A percentile compares a stretch with the other conserved stretches of the same genome.
Conservation (phyloP, 1,140 invertebrate species). For the Drosophila rufa region DNA sequence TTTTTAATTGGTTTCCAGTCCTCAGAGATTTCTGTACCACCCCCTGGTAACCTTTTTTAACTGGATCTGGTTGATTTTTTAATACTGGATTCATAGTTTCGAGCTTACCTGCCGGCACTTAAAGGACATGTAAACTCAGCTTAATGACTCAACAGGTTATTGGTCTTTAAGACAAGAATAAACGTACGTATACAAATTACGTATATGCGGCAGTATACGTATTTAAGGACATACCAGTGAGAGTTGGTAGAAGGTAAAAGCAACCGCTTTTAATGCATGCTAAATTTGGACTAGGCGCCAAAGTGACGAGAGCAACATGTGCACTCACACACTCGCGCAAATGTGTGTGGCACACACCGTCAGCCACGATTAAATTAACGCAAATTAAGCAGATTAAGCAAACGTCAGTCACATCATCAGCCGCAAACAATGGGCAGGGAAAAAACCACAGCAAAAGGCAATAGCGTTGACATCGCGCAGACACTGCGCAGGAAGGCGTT, state of each 20-base stretch:
- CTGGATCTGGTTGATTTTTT: too few species aligned
- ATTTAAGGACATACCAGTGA: background rate
- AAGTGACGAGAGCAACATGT: constrained; percentile 51
- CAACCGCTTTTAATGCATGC: constrained; percentile 12
- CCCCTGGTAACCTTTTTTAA: too few species aligned
- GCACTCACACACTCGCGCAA: constrained; percentile 16
- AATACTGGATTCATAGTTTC: too few species aligned
- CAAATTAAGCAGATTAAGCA: constrained; percentile 65
- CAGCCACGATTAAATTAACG: constrained; percentile 71
- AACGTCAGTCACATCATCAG: constrained; percentile 71
- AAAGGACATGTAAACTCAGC: constrained; percentile 1
- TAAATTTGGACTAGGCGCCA: constrained; percentile 33
- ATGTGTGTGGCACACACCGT: constrained; percentile 22
- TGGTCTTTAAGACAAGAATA: constrained; percentile 25
- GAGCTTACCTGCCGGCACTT: background rate
- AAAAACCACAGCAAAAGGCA: constrained; percentile 64
- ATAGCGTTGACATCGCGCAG: constrained; percentile 63
- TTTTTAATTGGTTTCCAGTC: too few species aligned
- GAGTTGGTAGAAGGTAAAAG: constrained; percentile 1
- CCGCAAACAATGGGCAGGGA: constrained; percentile 49
- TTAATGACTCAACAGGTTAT: constrained; percentile 62
- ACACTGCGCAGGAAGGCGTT: constrained; percentile 16
- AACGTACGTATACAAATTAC: constrained; percentile 10
- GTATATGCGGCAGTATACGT: constrained; percentile 1
- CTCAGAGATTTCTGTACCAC: too few species aligned